Conservation (phyloP, 2,113 vertebrate species). For the Setophaga petechia region DNA sequence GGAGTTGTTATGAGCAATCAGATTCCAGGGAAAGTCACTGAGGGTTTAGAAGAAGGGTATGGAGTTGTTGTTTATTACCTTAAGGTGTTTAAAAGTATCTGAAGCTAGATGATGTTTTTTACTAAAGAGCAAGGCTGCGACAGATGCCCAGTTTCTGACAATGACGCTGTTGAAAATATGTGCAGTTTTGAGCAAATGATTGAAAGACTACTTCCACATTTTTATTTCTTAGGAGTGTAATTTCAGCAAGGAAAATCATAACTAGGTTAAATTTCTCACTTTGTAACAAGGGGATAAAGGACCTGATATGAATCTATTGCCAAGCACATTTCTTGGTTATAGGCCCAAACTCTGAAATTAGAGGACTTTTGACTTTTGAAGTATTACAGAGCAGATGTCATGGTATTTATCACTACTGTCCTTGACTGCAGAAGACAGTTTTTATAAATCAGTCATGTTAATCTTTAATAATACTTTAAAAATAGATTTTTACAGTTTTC, state of each 20-base stretch:
- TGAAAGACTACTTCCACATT: background rate
- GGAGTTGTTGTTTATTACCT: background rate
- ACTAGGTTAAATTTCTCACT: background rate
- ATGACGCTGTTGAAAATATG: background rate
- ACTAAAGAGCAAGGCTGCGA: background rate
- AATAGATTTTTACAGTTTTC: background rate
- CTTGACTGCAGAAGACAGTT: background rate
- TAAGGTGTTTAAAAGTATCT: background rate
- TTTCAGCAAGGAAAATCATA: background rate
- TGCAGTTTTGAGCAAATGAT: background rate
- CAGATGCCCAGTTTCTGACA: background rate
- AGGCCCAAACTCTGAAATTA: background rate
- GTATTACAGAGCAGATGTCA: background rate
- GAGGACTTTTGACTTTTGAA: background rate
- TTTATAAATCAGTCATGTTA: conserved; percentile 17
- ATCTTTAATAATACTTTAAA: background rate
- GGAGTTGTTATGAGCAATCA: background rate
- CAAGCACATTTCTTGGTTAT: background rate
- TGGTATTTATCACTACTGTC: background rate
- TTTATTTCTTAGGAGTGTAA: background rate
- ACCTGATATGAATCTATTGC: background rate
- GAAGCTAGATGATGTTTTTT: background rate
- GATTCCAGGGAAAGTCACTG: background rate
- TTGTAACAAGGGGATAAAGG: background rate
- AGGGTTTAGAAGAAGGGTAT: background rate